Conservation (phyloP, 2,797 vertebrate species). For the Xerus rutilus region DNA sequence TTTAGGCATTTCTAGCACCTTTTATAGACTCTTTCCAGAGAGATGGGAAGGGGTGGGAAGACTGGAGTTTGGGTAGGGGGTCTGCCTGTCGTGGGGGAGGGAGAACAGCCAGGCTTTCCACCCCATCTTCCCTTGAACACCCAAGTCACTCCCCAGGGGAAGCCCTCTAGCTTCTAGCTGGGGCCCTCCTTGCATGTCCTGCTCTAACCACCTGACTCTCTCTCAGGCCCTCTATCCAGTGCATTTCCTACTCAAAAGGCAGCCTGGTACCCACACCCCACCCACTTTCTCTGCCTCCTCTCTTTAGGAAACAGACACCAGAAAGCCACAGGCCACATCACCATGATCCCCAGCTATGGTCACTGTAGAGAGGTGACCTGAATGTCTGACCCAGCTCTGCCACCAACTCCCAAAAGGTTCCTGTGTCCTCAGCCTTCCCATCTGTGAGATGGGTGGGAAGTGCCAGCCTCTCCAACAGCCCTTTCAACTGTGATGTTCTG, state of each 20-base stretch:
- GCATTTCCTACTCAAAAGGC: background rate
- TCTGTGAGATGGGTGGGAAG: constrained; percentile 29
- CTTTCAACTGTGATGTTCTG: background rate
- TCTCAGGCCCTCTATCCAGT: background rate
- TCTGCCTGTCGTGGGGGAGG: background rate
- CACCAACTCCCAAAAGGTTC: background rate
- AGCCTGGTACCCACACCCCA: background rate
- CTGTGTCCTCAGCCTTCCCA: constrained; percentile 16
- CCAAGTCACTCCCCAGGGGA: background rate
- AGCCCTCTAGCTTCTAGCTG: background rate
- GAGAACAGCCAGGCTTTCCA: background rate
- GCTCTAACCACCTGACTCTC: background rate
- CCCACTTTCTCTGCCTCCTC: background rate
- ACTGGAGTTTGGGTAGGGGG: background rate
- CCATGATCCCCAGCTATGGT: background rate
- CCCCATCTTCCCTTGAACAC: background rate
- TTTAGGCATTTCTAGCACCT: background rate
- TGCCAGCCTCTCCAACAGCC: background rate
- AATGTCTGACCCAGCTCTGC: background rate
- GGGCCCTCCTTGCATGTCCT: background rate
- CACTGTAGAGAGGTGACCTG: background rate
- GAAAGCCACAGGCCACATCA: background rate
- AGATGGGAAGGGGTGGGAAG: background rate
- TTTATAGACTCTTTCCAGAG: constrained; percentile 10
- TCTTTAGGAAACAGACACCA: constrained; percentile 30